A percentile compares a stretch with the other conserved stretches of the same genome.
These are phyloP conservation scores for Spisula subtruncata DNA, from an alignment of 2,888 invertebrate species.

Conservation along the genomic window DNA sequence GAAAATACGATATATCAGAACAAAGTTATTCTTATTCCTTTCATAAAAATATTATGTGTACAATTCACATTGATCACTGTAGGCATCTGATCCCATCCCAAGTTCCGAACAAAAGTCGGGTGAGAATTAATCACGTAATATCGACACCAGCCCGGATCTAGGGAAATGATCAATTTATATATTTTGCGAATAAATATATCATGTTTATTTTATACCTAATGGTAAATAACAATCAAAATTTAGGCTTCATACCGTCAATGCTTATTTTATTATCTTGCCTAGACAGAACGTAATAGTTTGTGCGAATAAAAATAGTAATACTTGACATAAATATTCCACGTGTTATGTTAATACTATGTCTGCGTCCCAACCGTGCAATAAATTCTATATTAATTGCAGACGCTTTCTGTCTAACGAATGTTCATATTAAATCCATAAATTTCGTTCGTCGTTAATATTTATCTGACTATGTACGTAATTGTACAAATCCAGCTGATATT, in stretches of 20 bases:
- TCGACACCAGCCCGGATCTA: conserved; percentile 9
- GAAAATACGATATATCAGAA: background rate
- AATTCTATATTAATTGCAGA: too few relatives aligned
- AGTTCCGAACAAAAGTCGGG: background rate
- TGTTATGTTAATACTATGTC: too few relatives aligned
- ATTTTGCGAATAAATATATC: conserved; percentile 11
- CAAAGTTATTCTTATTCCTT: background rate
- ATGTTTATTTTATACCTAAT: conserved; percentile 17
- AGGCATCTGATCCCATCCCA: background rate
- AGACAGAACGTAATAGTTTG: too few relatives aligned
- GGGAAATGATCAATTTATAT: conserved; percentile 9
- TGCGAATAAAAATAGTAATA: background rate
- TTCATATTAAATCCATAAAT: too few relatives aligned
- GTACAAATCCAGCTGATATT: too few relatives aligned
- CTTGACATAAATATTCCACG: background rate
- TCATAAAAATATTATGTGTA: background rate
- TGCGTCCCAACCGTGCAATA: too few relatives aligned
- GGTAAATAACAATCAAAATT: too few relatives aligned
- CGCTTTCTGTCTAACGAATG: conserved; percentile 8
- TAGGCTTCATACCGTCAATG: background rate
- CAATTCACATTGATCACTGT: background rate
- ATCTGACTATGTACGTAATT: too few relatives aligned
- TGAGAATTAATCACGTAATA: background rate
- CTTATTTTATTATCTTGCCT: background rate
- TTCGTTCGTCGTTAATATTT: background rate